Evolutionary conservation across 2,888 invertebrate species (phyloP).

Genomic region (Antheraea yamamai): DNA sequence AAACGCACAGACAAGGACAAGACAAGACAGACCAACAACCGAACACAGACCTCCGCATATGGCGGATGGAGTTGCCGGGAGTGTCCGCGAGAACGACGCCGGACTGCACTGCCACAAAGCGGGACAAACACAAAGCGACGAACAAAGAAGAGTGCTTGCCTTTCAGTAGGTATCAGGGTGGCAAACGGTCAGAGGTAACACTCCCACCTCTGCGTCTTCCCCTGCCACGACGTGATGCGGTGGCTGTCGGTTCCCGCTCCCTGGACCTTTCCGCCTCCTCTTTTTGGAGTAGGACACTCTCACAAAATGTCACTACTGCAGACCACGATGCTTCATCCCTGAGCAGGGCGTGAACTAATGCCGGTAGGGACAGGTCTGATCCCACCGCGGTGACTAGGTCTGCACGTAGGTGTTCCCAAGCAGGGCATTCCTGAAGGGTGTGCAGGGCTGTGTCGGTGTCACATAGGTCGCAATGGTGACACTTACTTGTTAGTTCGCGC

Average conservation of each 20-base stretch:
- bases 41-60: too few species aligned
- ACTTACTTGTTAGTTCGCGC: background rate
- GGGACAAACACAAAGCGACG: too few species aligned
- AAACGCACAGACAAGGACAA: too few species aligned
- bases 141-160: too few species aligned
- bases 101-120: too few species aligned
- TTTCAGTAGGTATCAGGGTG: too few species aligned
- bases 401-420: background rate
- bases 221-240: background rate
- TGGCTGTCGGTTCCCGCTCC: background rate
- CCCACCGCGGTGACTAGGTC: background rate
- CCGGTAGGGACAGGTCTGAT: background rate
- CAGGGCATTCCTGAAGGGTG: background rate
- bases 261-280: background rate
- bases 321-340: background rate
- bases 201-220: too few species aligned
- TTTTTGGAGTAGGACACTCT: background rate
- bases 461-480: background rate
- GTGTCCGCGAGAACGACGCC: too few species aligned
- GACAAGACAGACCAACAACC: too few species aligned
- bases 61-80: too few species aligned
- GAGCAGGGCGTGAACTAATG: background rate
- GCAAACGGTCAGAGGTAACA: too few species aligned
- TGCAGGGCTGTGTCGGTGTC: background rate
- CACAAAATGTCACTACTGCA: background rate